phyloP scores from a whole-genome alignment of 2,113 vertebrate genomes.

The Plectropomus leopardus region DNA sequence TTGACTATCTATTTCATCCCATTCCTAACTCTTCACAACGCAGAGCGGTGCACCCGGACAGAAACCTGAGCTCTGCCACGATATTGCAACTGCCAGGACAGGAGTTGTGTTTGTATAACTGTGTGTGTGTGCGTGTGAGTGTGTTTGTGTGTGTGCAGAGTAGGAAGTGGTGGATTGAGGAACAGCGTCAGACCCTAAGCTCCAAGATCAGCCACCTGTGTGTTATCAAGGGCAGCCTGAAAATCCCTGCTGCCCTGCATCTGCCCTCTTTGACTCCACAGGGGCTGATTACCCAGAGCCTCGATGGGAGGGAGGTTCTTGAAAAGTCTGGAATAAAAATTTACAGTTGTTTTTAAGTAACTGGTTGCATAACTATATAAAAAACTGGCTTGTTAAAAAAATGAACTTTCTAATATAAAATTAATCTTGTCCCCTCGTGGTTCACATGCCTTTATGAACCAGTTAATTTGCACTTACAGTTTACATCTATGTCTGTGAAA shows the following conservation, averaged over 20 bases:
- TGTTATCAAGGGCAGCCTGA: conserved; percentile 72
- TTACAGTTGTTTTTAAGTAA: no score
- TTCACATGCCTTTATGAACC: no score
- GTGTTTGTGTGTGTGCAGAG: conserved; percentile 43
- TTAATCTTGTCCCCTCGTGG: no score
- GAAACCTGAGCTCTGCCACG: conserved; percentile 65
- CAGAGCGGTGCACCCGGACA: conserved; percentile 45
- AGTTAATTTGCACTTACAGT: no score
- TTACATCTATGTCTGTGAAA: no score
- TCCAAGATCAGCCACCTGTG: conserved; percentile 80
- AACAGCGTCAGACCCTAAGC: conserved; percentile 70
- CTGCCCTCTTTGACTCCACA: conserved; percentile 58
- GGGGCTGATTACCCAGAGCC: no score
- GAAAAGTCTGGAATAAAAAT: no score
- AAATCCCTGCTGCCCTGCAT: conserved; percentile 71
- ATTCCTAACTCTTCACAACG: conserved; percentile 49
- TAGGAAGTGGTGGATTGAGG: conserved; percentile 68
- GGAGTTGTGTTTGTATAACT: conserved; percentile 67
- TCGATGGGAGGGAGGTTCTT: no score
- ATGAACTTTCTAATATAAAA: no score
- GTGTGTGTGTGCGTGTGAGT: conserved; percentile 35
- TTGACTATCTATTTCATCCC: conserved; percentile 70
- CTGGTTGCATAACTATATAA: no score
- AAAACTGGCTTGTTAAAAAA: no score
- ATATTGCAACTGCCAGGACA: conserved; percentile 57